These are phyloP conservation scores for Deilephila elpenor DNA, from an alignment of 2,888 invertebrate genomes.

Conservation along the genomic window DNA sequence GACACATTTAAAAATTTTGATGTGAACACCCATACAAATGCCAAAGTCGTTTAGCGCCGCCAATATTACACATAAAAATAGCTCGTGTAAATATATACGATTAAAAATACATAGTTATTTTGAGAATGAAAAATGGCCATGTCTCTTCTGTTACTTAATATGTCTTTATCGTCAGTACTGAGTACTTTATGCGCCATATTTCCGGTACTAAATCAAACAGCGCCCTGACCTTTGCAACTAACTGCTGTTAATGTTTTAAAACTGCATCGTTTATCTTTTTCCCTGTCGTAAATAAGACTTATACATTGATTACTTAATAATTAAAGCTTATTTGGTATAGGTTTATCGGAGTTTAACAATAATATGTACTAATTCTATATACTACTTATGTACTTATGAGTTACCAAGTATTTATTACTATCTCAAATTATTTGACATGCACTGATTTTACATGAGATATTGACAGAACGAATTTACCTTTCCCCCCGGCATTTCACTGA, in stretches of 20 bases:
- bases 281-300: neutral
- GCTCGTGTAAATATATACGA: constrained; percentile 2
- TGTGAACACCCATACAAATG: neutral
- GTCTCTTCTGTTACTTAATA: constrained; percentile 8
- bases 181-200: neutral
- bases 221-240: constrained; percentile 11
- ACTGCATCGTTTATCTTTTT: neutral
- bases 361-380: too few relatives aligned
- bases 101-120: neutral
- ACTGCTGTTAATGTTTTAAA: constrained; percentile 3
- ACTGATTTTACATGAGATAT: too few relatives aligned
- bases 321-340: too few relatives aligned
- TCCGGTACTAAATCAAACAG: constrained; percentile 25
- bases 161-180: neutral
- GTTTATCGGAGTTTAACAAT: too few relatives aligned
- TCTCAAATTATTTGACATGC: too few relatives aligned
- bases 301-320: too few relatives aligned
- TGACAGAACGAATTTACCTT: too few relatives aligned
- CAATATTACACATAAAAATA: constrained; percentile 1
- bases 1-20: too few relatives aligned
- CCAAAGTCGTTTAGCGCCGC: neutral
- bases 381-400: too few relatives aligned
- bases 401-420: too few relatives aligned
- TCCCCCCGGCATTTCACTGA: too few relatives aligned
- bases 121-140: neutral